Percentiles rank a stretch among this genome's conserved stretches.
Evolutionary conservation across 2,888 invertebrate genomes (phyloP).

Genomic region (Dolichopus griseipennis): DNA sequence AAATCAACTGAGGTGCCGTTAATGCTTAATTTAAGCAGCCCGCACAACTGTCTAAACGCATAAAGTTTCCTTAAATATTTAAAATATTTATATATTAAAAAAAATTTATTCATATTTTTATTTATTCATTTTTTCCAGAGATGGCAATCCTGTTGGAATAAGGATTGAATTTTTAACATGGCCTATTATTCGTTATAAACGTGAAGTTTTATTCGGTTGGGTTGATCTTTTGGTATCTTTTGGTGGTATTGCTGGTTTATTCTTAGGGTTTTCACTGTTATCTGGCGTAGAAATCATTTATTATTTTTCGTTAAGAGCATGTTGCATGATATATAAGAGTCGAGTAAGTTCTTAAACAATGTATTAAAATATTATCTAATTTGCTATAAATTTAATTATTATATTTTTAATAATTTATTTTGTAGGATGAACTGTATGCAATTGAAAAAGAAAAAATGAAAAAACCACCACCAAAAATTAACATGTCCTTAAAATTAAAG

Average conservation of each 20-base stretch:
- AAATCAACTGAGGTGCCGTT: too few species aligned
- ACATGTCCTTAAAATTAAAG: conserved; percentile 9
- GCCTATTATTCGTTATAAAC: conserved; percentile 68
- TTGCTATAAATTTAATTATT: not conserved
- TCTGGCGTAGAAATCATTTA: conserved; percentile 69
- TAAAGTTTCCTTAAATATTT: too few species aligned
- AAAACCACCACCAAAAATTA: conserved; percentile 13
- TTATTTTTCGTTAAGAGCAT: conserved; percentile 61
- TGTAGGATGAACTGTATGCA: conserved; percentile 15
- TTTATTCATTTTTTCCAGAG: too few species aligned
- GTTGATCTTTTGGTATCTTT: conserved; percentile 61
- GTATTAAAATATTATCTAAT: not conserved
- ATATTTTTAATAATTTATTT: not conserved
- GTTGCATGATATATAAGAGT: conserved; percentile 43
- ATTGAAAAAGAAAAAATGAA: conserved; percentile 16
- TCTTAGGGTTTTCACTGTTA: conserved; percentile 61
- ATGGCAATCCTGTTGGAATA: conserved; percentile 29
- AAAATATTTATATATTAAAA: too few species aligned
- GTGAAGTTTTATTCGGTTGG: conserved; percentile 76
- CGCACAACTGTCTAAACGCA: too few species aligned
- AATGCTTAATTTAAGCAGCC: too few species aligned
- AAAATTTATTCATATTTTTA: too few species aligned
- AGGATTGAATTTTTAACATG: conserved; percentile 60
- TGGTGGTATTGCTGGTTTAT: conserved; percentile 49
- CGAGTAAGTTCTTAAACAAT: conserved; percentile 27